Evolutionary conservation across 2,888 invertebrate genomes (phyloP), one percentile per base, ranked within the genome.

Genomic region (Axea sp.): DNA sequence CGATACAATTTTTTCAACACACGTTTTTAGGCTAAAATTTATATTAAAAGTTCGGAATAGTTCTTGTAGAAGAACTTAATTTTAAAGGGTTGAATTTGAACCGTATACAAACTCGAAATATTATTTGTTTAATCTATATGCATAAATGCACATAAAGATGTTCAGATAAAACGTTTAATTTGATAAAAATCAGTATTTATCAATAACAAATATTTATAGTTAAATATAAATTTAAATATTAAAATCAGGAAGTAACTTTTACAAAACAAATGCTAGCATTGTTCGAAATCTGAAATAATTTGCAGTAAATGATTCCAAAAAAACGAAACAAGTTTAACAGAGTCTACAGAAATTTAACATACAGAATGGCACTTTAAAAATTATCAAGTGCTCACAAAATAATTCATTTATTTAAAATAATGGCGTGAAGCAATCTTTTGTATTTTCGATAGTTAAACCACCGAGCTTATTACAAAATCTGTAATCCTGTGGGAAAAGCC

Each of bases 401-500:
- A 55, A 47, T 47, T 22, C 37, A 55, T 55, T 67, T 47, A 55
- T 67, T 67, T 45, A 55, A 67, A 67, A 55, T 47, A 37, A 8
- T 28, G 6, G 53, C n/a, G 6, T 14, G 8, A 8, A 2, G 24
- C 41, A 43, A 28, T 65, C 33, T 26, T 31, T 28, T 11, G 33
- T 55, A 31, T 28, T 59, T 59, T 59, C 37, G 33, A 41, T 59
- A 51, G 57, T 59, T 47, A 55, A 57, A 55, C 45, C 33, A 47
- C 17, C 30, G 51, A 31, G 62, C 33, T 53, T 69, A 69, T 69
- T 69, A 69, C 37, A 8, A 37, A 9, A 53, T 53, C 45, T 37
- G 37, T 62, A 62, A 60, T 69, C 69, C 60, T 15, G 7, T n/a
- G 49, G 31, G 45, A 60, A 53, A 69, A 69, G 53, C 53, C 60